Base-by-base conservation (phyloP, 2,113 vertebrate genomes). In the Brachyistius frenatus region DNA sequence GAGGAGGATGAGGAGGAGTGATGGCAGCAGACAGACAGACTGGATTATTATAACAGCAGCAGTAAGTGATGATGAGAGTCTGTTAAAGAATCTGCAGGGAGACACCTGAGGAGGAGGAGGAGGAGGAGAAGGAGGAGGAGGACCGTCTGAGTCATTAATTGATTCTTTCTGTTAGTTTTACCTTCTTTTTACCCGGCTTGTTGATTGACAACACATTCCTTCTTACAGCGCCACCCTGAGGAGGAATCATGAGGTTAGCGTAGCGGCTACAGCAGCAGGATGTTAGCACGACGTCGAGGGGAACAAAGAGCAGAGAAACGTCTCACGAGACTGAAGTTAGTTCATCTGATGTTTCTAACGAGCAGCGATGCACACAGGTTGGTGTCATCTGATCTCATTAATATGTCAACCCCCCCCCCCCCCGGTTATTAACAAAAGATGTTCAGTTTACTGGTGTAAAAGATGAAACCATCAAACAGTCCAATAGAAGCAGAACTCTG, bases 121-220 rank as follows among this genome's bases (percentile, higher is more conserved):
- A 9, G 9, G 41, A 11, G 41, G 10, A 44, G 13, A 13, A 11
- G 13, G 10, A 23, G 49, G 8, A 15, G 53, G 14, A 5, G 23
- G 53, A 23, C 9, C 5, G 8, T 23, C 23, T 23, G 57, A 46
- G 35, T 35, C 54, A 56, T 36, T 37, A 73, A 11, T 11, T 5
- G 30, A 47, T 58, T 6, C 41, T 9, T 73, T 11, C 35, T 2
- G 31, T 44, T 64, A 7, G 16, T 65, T 84, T 90, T 93, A 94
- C 93, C 93, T 93, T 91, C 68, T 89, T 92, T 78, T 73, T 85
- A 77, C 47, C 77, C 2, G 86, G 78, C 79, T 77, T 91, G 88
- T 64, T 85, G 89, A 86, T 86, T 44, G 91, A 83, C 60, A 92
- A 86, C 86, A 88, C 55, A 56, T 83, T 89, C 76, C 87, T 81